Evolutionary conservation across 2,888 invertebrate species (phyloP), one percentile per base, ranked within the genome.

Genomic region (Drepanosiphum platanoidis): DNA sequence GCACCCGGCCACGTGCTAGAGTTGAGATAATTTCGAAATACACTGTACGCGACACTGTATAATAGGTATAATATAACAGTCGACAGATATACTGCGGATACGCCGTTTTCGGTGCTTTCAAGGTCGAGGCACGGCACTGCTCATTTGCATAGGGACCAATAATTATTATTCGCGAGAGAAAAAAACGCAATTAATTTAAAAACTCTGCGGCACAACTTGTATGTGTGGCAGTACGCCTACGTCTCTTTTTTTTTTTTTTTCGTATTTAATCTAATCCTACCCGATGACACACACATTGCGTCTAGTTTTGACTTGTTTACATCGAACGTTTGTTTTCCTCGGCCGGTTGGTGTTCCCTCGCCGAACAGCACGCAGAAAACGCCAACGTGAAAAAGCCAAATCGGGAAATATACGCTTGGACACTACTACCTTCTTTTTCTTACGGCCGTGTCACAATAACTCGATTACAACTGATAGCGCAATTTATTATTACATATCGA

Each of bases 181-280:
- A 79, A 52, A 68, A 79, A 64, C 32, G 79, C 34, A 79, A 79
- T 79, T 79, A 79, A 68, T 68, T 79, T 30, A 39, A 78, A n/a
- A 30, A 42, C 64, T 15, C 58, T n/a, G 7, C 74, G 68, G 15
- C 30, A 42, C 46, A 42, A n/a, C 32, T n/a, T 32, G 32, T 78
- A 18, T 68, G 61, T 18, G 2, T 9, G 58, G 18, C 13, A n/a
- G 61, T 27, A 5, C n/a, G 61, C 11, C 46, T 46, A 61, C n/a
- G 18, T 58, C 18, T 58, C 4, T 58, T 58, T 18, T 58, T 15
- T 22, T 11, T 58, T 58, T 58, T 61, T 13, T 61, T 61, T 46
- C 18, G 8, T 3, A 27, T 46, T 27, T 22, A 39, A 58, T 46
- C 22, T 32, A 74, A 74, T 46, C 74, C 46, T 74, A 36, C 27